Conservation (phyloP, 2,888 invertebrate species). For the Hirtodrosophila cameraria region DNA sequence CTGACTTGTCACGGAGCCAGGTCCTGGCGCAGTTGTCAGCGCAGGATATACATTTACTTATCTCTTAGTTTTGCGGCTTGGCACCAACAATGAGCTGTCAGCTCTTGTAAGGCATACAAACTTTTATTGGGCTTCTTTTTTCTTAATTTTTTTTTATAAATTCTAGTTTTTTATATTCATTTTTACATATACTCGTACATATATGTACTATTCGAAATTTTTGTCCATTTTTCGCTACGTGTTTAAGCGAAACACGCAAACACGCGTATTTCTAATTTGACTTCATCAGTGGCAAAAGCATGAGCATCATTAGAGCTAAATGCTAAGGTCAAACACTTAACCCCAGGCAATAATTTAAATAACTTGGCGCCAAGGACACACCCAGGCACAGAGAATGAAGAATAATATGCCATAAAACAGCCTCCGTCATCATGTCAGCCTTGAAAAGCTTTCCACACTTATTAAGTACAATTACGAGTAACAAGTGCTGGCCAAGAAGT, state of each 20-base stretch:
- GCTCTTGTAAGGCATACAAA: conserved; percentile 37
- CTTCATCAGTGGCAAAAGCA: conserved; percentile 3
- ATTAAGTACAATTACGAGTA: conserved; percentile 52
- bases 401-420: conserved; percentile 12
- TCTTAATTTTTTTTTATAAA: background rate
- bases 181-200: conserved; percentile 7
- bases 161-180: too few species aligned
- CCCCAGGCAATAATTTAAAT: conserved; percentile 57
- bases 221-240: conserved; percentile 42
- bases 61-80: conserved; percentile 28
- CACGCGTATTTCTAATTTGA: conserved; percentile 29
- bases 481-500: conserved; percentile 31
- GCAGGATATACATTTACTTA: conserved; percentile 36
- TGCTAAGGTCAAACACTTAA: conserved; percentile 48
- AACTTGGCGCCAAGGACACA: conserved; percentile 49
- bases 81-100: conserved; percentile 20
- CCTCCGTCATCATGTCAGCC: conserved; percentile 17
- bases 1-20: conserved; percentile 1
- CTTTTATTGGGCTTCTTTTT: conserved; percentile 16
- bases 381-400: conserved; percentile 9
- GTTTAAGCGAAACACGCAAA: conserved; percentile 33
- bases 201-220: conserved; percentile 11
- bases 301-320: conserved; percentile 48
- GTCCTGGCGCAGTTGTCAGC: conserved; percentile 43
- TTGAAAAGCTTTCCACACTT: conserved; percentile 39